Percentiles rank a stretch among this genome's conserved stretches.
phyloP scores from a whole-genome alignment of 2,797 vertebrate species.

The Squalus acanthias region DNA sequence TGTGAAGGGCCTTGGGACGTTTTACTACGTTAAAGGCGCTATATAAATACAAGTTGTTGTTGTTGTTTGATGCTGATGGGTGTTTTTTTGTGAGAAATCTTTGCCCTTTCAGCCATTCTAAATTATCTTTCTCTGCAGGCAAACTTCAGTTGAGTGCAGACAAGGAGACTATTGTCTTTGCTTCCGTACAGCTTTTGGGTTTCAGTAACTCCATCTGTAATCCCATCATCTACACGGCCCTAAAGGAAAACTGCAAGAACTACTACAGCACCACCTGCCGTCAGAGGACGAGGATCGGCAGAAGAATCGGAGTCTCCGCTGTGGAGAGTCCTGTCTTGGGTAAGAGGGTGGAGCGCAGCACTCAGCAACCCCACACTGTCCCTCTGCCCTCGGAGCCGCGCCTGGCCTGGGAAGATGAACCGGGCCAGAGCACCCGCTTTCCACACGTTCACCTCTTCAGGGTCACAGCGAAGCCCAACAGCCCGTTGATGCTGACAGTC shows the following conservation, averaged over 20 bases:
- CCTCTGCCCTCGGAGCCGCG: background rate
- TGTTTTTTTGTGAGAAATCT: background rate
- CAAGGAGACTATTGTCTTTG: slow-evolving; percentile 46
- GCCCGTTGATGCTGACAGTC: background rate
- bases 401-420: background rate
- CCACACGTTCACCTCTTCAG: background rate
- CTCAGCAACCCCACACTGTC: background rate
- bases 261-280: slow-evolving; percentile 42
- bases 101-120: background rate
- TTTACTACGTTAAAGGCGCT: no score
- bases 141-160: slow-evolving; percentile 45
- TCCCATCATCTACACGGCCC: slow-evolving; percentile 48
- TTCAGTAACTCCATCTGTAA: slow-evolving; percentile 52
- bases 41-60: no score
- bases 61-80: no score
- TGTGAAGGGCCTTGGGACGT: no score
- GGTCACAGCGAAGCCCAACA: background rate
- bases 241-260: slow-evolving; percentile 49
- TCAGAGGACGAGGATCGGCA: background rate
- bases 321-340: slow-evolving; percentile 26
- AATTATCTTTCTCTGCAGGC: slow-evolving; percentile 38
- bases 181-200: slow-evolving; percentile 49
- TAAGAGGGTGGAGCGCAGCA: slow-evolving; percentile 19
- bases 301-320: slow-evolving; percentile 41
- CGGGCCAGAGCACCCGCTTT: background rate